Percentiles rank a stretch among this genome's conserved stretches.
Conservation (phyloP, 1,140 invertebrate genomes). For the Helicoverpa armigera region DNA sequence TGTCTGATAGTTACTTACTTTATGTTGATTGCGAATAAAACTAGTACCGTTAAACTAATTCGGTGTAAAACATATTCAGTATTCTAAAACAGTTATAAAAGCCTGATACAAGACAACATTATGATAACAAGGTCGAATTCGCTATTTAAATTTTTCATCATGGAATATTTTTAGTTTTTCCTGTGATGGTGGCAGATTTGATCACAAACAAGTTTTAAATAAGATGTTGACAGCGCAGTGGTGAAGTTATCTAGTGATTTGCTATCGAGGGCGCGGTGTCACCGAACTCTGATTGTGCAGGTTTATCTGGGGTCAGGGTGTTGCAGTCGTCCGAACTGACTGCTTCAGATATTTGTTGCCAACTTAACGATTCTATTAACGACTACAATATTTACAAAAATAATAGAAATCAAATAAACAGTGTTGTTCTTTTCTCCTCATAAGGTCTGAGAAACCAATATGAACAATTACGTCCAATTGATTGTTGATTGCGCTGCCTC, state of each 20-base stretch:
- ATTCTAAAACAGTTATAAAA: conserved; percentile 23
- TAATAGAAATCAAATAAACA: neutral
- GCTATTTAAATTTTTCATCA: conserved; percentile 1
- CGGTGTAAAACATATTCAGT: conserved; percentile 4
- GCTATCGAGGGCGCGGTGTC: conserved; percentile 62
- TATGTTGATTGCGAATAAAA: neutral
- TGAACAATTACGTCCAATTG: conserved; percentile 74
- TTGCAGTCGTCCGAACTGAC: conserved; percentile 43
- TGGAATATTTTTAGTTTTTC: conserved; percentile 22
- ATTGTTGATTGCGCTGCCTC: conserved; percentile 54
- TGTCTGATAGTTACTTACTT: neutral
- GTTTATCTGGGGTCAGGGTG: conserved; percentile 73
- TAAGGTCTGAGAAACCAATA: conserved; percentile 58
- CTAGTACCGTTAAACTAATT: conserved; percentile 5
- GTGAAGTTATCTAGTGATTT: conserved; percentile 58
- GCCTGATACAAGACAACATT: conserved; percentile 12
- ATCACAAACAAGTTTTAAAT: conserved; percentile 37
- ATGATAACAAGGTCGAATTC: conserved; percentile 26
- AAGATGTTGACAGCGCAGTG: conserved; percentile 33
- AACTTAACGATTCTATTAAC: conserved; percentile 30
- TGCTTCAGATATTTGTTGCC: conserved; percentile 47
- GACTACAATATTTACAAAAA: neutral
- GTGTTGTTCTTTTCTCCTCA: conserved; percentile 44
- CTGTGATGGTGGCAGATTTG: neutral
- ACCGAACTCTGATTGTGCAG: conserved; percentile 67